phyloP scores from a whole-genome alignment of 2,113 vertebrate species.

The Eupsittula cactorum region DNA sequence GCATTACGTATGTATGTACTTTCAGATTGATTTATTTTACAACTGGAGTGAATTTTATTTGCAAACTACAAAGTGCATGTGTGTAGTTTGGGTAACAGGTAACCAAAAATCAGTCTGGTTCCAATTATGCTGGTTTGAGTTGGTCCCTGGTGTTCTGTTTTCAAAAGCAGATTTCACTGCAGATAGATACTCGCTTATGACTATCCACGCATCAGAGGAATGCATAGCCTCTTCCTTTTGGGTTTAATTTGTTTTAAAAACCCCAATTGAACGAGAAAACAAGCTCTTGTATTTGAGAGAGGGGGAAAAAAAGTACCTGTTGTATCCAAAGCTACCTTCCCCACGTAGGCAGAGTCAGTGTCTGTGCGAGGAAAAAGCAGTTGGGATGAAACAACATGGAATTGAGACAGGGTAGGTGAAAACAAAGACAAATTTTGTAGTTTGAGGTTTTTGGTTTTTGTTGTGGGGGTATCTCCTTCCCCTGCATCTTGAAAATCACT shows the following conservation, averaged over 20 bases:
- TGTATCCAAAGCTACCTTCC: background rate
- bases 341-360: no score
- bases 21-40: conserved; percentile 1
- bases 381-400: background rate
- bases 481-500: background rate
- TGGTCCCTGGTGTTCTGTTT: background rate
- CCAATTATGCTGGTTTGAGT: background rate
- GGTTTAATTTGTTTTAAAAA: background rate
- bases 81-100: background rate
- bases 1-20: background rate
- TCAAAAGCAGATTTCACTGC: background rate
- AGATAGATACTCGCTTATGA: background rate
- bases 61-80: background rate
- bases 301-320: accelerated
- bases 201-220: background rate
- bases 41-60: background rate
- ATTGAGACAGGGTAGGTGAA: background rate
- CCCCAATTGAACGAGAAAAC: background rate
- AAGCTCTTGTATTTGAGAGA: background rate
- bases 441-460: background rate
- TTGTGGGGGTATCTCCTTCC: background rate
- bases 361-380: background rate
- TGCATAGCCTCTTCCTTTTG: background rate
- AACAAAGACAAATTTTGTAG: background rate
- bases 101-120: background rate